Conservation (phyloP, 2,888 invertebrate species). For the Notodonta dromedarius region DNA sequence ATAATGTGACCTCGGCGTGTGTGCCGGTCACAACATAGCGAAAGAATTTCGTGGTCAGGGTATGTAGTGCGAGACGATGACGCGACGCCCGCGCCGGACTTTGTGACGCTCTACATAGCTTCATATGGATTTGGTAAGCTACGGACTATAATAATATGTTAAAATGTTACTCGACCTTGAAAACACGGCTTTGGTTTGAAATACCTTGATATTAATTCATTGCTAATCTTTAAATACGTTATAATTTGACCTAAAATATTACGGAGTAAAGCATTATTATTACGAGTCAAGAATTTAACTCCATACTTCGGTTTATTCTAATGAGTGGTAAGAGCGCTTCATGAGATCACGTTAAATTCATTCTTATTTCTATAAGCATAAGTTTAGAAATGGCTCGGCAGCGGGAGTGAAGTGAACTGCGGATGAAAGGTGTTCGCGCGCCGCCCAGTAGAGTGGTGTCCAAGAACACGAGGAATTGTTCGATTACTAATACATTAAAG, state of each 20-base stretch:
- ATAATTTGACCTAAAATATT: constrained; percentile 31
- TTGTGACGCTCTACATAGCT: constrained; percentile 17
- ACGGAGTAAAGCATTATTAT: constrained; percentile 24
- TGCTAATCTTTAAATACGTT: constrained; percentile 22
- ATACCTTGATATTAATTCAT: constrained; percentile 28
- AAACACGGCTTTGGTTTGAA: constrained; percentile 19
- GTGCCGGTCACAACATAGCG: constrained; percentile 62
- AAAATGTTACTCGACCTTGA: constrained; percentile 19
- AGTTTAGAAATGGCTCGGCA: constrained; percentile 10
- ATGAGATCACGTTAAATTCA: constrained; percentile 12
- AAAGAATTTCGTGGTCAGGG: constrained; percentile 73
- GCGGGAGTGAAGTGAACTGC: not conserved
- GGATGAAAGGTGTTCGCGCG: constrained; percentile 44
- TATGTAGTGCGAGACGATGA: constrained; percentile 70
- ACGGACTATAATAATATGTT: constrained; percentile 11
- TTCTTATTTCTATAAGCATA: constrained; percentile 10
- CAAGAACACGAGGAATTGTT: constrained; percentile 51
- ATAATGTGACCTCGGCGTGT: constrained; percentile 73
- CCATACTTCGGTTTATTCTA: constrained; percentile 3
- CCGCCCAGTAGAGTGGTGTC: constrained; percentile 45
- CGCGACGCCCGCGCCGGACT: no score
- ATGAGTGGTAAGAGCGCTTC: constrained; percentile 13
- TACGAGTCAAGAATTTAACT: constrained; percentile 13
- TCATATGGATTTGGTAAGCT: constrained; percentile 9
- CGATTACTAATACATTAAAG: constrained; percentile 49